Base-by-base conservation (phyloP, 92 coral and sea anemone genomes). In the Bergia sp. region DNA sequence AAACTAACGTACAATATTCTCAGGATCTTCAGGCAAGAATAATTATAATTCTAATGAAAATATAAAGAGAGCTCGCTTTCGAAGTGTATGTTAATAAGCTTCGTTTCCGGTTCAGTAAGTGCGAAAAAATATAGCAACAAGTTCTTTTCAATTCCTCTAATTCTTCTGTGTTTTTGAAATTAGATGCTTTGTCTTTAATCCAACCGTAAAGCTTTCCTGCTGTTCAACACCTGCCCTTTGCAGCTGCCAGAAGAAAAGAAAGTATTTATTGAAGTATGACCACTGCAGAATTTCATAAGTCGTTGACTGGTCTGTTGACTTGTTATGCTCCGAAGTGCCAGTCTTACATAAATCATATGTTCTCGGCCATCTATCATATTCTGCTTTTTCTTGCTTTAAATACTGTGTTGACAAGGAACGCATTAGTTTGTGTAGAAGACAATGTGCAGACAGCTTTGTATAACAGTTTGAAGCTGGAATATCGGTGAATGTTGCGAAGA, bases 41-140 rank as follows among this genome's bases (percentile, higher is more conserved):
- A 21, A 39, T 82, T 36, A 38, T 69, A 44, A 7, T 44, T 42
- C 86, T 23, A 42, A 38, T 82, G 86, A 82, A 82, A n/a, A 76
- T 20, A 76, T 7, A 57, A 76, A 44, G 39, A 49, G 75, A 29
- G 55, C 86, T 69, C 42, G 44, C 77, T 42, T 67, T 44, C 61
- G 42, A 66, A 81, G 15, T 38, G 71, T 58, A 38, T 81, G 86
- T 69, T 65, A 82, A 65, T 65, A 76, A 47, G 44, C 47, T 43
- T 29, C 11, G 78, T 84, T 84, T 84, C 87, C 87, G 87, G 87
- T 84, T 72, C n/a, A 84, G 29, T 47, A 71, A 72, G 79, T 69
- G 87, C 47, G 87, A 84, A 72, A 71, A 55, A 40, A 66, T 73
- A 71, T 71, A 64, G 58, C 53, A 82, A 49, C 69, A 38, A 41